Conservation (phyloP, 2,888 invertebrate genomes). For the Leptogaster cylindrica region DNA sequence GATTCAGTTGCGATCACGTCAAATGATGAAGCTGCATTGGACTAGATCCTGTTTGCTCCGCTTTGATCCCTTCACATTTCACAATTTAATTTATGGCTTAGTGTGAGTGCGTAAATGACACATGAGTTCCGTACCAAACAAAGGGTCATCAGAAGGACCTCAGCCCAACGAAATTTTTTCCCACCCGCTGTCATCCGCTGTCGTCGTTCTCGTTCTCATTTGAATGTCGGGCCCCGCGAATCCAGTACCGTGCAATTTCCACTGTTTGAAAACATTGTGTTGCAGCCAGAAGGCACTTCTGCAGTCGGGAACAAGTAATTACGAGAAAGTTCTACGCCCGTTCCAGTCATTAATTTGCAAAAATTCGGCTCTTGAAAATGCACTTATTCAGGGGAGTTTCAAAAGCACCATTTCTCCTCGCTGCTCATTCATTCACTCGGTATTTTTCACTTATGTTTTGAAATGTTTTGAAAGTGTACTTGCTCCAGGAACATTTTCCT, state of each 20-base stretch:
- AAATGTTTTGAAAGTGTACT: constrained; percentile 8
- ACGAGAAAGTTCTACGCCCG: constrained; percentile 21
- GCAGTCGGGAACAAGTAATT: constrained; percentile 17
- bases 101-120: neutral
- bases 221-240: constrained; percentile 9
- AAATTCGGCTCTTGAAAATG: constrained; percentile 35
- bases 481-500: constrained; percentile 16
- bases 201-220: neutral
- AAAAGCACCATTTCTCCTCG: constrained; percentile 35
- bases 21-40: neutral
- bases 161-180: neutral
- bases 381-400: constrained; percentile 29
- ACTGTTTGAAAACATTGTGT: constrained; percentile 23
- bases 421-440: constrained; percentile 27
- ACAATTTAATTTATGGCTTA: neutral
- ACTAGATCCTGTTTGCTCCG: constrained; percentile 19
- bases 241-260: neutral
- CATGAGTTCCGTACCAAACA: neutral
- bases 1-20: constrained; percentile 10
- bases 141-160: neutral
- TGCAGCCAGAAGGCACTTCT: neutral
- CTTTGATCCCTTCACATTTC: neutral
- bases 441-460: constrained; percentile 28
- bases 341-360: constrained; percentile 36
- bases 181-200: too few species aligned